These are phyloP conservation scores for Mesorhabditis spiculigera DNA, from an alignment of 2,888 invertebrate genomes.

Conservation along the genomic window DNA sequence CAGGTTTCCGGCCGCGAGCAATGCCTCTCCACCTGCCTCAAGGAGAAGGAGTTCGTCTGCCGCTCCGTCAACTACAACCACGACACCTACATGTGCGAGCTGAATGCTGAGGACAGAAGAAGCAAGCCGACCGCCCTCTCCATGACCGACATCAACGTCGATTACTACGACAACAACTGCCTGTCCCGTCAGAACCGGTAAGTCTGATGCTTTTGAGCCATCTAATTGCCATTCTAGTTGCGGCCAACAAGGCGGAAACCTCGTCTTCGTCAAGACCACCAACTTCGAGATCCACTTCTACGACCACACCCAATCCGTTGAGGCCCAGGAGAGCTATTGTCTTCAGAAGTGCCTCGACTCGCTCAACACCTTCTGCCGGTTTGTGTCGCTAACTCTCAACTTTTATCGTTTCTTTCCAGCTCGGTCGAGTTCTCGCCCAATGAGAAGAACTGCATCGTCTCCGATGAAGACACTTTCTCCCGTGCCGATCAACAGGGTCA, in stretches of 20 bases:
- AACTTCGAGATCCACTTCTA: constrained; percentile 58
- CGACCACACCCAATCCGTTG: constrained; percentile 58
- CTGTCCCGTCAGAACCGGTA: constrained; percentile 60
- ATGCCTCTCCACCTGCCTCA: constrained; percentile 63
- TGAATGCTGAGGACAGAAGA: constrained; percentile 63
- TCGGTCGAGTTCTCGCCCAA: constrained; percentile 57
- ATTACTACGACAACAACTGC: constrained; percentile 66
- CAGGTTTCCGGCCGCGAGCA: constrained; percentile 61
- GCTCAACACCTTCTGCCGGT: constrained; percentile 58
- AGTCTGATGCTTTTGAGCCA: not conserved
- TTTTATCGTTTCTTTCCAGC: constrained; percentile 13
- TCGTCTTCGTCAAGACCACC: constrained; percentile 58
- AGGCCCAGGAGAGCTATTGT: constrained; percentile 57
- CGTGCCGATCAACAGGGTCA: constrained; percentile 58
- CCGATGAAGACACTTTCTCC: constrained; percentile 58
- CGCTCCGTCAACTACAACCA: constrained; percentile 64
- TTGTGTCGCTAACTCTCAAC: not conserved
- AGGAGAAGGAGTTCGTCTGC: constrained; percentile 62
- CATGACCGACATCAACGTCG: constrained; percentile 60
- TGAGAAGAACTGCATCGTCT: constrained; percentile 58
- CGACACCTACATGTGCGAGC: constrained; percentile 60
- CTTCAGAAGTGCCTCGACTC: constrained; percentile 58
- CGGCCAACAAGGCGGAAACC: constrained; percentile 57
- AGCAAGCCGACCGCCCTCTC: constrained; percentile 63
- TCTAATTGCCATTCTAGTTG: constrained; percentile 29